Conservation (phyloP, 2,113 vertebrate genomes). For the Colinus virginianus region DNA sequence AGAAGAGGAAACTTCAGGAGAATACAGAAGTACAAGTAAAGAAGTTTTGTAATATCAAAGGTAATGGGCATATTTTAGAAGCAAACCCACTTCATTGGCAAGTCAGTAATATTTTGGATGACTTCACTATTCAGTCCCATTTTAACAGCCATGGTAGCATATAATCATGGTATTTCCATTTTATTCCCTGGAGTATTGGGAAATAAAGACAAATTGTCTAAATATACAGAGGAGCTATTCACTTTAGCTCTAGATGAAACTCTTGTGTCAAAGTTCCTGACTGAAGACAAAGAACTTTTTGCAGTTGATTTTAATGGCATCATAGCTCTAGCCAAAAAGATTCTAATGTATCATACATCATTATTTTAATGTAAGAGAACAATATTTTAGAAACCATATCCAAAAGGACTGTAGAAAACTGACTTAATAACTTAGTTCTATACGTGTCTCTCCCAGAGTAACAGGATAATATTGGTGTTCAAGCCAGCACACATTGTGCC, state of each 20-base stretch:
- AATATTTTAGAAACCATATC: background rate
- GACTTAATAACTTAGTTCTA: background rate
- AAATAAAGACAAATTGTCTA: background rate
- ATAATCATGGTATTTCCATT: background rate
- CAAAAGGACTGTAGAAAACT: background rate
- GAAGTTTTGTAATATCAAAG: background rate
- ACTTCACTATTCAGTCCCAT: background rate
- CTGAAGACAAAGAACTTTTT: background rate
- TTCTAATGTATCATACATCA: background rate
- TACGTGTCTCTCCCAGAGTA: background rate
- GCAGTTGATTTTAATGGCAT: background rate
- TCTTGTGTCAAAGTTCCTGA: background rate
- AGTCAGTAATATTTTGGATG: background rate
- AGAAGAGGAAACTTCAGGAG: background rate
- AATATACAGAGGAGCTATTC: background rate
- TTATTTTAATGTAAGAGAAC: background rate
- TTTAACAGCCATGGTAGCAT: background rate
- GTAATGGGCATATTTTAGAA: background rate
- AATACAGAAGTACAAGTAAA: background rate
- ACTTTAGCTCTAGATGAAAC: background rate
- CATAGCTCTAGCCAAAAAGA: background rate
- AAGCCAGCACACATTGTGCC: accelerated
- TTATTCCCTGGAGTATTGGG: background rate
- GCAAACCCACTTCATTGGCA: background rate
- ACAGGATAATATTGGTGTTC: background rate